Evolutionary conservation across 1,140 invertebrate genomes (phyloP), one percentile per base, ranked within the genome.

Genomic region (Druon quercuslanigerum): DNA sequence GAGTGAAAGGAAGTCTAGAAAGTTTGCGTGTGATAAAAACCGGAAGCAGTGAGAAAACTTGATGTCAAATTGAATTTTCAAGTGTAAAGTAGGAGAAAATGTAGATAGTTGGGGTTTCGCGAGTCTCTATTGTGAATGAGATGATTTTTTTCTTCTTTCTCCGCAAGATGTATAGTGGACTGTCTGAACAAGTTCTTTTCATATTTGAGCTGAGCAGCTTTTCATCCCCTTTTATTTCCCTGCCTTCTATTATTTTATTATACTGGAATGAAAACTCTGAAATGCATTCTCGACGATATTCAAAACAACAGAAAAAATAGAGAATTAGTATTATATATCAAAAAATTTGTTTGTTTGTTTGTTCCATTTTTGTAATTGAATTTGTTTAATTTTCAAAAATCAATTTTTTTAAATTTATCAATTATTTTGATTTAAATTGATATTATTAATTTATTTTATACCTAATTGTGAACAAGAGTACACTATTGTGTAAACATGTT

Each of bases 1-100:
- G 33, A 20, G 56, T 33, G 33, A 33, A 33, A 33, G 13, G 13
- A 16, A 66, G 16, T 40, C 25, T 66, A 14, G 20, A 66, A 33
- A 66, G 20, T 40, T 66, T 33, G 33, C 17, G 25, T 20, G 4
- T 20, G 16, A 66, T 33, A 11, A 46, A 7, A 46, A 14, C 11
- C 57, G 3, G 5, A 12, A 66, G 13, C 3, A 66, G 11, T 19
- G 20, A 33, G 57, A 66, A 40, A 66, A 66, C 57, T 66, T 66
- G 13, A 66, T 20, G 12, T 66, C 57, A 66, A 66, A 66, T 66
- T 40, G 25, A 66, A 66, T 66, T 66, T 25, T 66, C 57, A 66
- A 66, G 57, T 66, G 25, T 14, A 33, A 66, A 14, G 25, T 16
- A 16, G 2, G 25, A 33, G 57, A 66, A 66, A 66, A 33, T 66